A percentile compares a stretch with the other conserved stretches of the same genome.
phyloP scores from a whole-genome alignment of 2,888 invertebrate genomes.

The Loripinus fragilis region DNA sequence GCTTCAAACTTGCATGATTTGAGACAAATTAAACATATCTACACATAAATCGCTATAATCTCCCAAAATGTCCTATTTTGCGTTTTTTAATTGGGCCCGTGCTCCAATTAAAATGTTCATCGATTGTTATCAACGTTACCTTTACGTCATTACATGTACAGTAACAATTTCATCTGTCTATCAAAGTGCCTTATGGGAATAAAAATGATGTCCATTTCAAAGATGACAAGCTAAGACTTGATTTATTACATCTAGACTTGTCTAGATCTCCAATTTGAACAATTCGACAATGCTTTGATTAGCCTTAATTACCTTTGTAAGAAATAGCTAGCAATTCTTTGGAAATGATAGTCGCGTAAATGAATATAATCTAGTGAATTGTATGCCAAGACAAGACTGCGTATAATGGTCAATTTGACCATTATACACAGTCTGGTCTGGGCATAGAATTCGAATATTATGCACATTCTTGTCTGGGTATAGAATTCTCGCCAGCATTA shows the following conservation, averaged over 20 bases:
- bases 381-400: no score
- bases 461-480: no score
- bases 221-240: background rate
- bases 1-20: no score
- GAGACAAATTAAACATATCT: background rate
- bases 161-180: slow-evolving; percentile 17
- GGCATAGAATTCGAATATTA: no score
- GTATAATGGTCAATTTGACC: no score
- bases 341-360: no score
- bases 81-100: background rate
- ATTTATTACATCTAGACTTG: slow-evolving; percentile 3
- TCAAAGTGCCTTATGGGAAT: slow-evolving; percentile 16
- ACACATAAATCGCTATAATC: background rate
- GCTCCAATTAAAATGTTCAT: slow-evolving; percentile 17
- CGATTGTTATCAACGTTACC: background rate
- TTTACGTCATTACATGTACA: slow-evolving; percentile 14
- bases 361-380: no score
- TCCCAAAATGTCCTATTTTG: background rate
- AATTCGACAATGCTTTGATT: no score
- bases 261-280: background rate
- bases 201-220: background rate
- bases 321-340: no score
- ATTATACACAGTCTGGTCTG: no score
- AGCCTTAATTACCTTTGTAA: no score
- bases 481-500: no score